Conservation (phyloP, 2,797 vertebrate genomes). For the Heterohyrax brucei region DNA sequence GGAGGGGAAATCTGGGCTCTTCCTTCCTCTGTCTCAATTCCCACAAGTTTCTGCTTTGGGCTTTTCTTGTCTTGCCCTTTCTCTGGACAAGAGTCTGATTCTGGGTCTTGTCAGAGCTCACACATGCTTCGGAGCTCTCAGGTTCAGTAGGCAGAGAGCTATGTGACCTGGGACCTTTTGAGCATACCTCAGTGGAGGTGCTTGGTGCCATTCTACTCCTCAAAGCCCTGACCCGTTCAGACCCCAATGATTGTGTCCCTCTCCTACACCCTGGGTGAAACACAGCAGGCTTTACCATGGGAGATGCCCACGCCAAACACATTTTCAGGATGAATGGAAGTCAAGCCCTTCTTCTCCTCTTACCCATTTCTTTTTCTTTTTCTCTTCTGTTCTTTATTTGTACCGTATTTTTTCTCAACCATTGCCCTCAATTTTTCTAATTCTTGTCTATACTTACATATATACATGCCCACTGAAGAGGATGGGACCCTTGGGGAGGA, state of each 20-base stretch:
- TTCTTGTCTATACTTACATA: slow-evolving; percentile 20
- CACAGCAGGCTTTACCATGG: slow-evolving; percentile 52
- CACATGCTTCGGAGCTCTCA: slow-evolving; percentile 11
- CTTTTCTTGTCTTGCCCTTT: slow-evolving; percentile 68
- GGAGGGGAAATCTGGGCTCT: not conserved
- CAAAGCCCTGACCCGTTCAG: slow-evolving; percentile 69
- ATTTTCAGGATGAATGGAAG: slow-evolving; percentile 82
- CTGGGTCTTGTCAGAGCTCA: slow-evolving; percentile 49
- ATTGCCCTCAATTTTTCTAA: slow-evolving; percentile 43
- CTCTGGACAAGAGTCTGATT: slow-evolving; percentile 67
- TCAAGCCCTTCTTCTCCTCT: slow-evolving; percentile 32
- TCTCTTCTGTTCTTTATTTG: slow-evolving; percentile 18
- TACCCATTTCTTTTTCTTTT: not conserved
- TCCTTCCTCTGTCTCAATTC: slow-evolving; percentile 65
- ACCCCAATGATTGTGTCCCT: not conserved
- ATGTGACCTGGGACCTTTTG: not conserved
- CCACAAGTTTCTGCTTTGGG: not conserved
- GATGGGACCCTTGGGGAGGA: slow-evolving; percentile 40
- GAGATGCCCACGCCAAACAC: slow-evolving; percentile 36
- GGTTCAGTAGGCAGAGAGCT: slow-evolving; percentile 71
- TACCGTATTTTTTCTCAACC: slow-evolving; percentile 39
- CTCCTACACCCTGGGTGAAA: not conserved
- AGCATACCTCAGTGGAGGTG: slow-evolving; percentile 64
- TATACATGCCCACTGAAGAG: not conserved
- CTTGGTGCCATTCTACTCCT: slow-evolving; percentile 41